A percentile compares a stretch with the other conserved stretches of the same genome.
These are phyloP conservation scores for Drosophila ironensis DNA, from an alignment of 1,140 invertebrate genomes.

Conservation along the genomic window DNA sequence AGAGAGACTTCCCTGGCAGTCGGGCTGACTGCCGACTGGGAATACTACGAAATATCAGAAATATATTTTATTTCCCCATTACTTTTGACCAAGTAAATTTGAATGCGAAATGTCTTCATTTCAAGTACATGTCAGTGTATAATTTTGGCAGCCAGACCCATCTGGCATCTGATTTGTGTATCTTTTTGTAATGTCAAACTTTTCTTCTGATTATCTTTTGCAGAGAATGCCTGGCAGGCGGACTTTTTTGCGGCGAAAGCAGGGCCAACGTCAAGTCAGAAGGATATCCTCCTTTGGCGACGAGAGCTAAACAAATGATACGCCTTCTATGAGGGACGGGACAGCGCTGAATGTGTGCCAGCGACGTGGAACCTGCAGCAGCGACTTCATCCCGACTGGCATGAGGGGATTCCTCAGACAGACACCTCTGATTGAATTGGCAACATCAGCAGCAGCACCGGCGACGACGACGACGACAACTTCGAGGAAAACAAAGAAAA, in stretches of 20 bases:
- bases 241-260: neutral
- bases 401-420: slow-evolving; percentile 16
- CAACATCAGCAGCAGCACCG: neutral
- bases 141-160: neutral
- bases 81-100: neutral
- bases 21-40: too few species aligned
- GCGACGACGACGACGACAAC: neutral
- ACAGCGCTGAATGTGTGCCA: slow-evolving; percentile 24
- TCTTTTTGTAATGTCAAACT: slow-evolving; percentile 26
- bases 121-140: neutral
- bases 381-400: slow-evolving; percentile 10
- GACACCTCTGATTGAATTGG: slow-evolving; percentile 33
- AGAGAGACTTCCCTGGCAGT: too few species aligned
- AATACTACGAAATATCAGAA: too few species aligned
- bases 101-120: neutral
- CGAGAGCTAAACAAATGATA: slow-evolving; percentile 40
- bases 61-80: too few species aligned
- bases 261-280: slow-evolving; percentile 16
- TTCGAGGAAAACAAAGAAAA: neutral
- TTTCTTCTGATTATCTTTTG: slow-evolving; percentile 9
- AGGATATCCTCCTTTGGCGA: slow-evolving; percentile 13
- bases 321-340: slow-evolving; percentile 18
- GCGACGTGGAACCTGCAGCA: neutral
- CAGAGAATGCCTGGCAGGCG: slow-evolving; percentile 29
- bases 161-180: slow-evolving; percentile 31